A percentile compares a stretch with the other conserved stretches of the same genome.
These are phyloP conservation scores for Yponomeuta malinellus DNA, from an alignment of 2,888 invertebrate species.

Conservation along the genomic window DNA sequence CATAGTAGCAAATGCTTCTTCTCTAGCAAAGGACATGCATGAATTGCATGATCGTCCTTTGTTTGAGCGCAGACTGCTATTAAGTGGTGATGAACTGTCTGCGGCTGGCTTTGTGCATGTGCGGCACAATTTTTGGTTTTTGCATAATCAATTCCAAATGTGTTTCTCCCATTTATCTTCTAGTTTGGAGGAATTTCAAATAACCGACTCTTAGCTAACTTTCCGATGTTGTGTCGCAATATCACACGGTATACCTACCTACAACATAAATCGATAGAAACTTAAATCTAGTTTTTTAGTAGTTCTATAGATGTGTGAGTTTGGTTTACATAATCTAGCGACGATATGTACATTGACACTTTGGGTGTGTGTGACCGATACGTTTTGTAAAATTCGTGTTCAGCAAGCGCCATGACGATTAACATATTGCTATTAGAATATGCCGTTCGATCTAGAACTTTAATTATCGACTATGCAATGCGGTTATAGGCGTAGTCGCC, in stretches of 20 bases:
- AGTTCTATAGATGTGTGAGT: not conserved
- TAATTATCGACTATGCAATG: not conserved
- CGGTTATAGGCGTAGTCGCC: not conserved
- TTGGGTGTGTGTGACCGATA: not conserved
- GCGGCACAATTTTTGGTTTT: not conserved
- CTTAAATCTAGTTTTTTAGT: not conserved
- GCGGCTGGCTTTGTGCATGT: not conserved
- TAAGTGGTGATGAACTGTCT: not conserved
- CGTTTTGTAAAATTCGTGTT: not conserved
- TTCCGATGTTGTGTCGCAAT: slow-evolving; percentile 1
- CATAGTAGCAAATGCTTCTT: not conserved
- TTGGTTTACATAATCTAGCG: not conserved
- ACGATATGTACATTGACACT: not conserved
- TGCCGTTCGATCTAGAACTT: not conserved
- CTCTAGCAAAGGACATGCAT: not conserved
- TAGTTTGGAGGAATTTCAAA: not conserved
- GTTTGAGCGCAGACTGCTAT: not conserved
- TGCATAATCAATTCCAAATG: not conserved
- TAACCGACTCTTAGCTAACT: not conserved
- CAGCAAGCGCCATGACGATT: too few species aligned
- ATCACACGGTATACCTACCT: not conserved
- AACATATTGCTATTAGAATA: too few species aligned
- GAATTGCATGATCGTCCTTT: not conserved
- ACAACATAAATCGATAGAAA: not conserved
- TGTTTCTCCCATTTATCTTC: slow-evolving; percentile 3